A percentile compares a stretch with the other conserved stretches of the same genome.
phyloP scores from a whole-genome alignment of 2,797 vertebrate species.

The Lepidocolaptes lacrymiger region DNA sequence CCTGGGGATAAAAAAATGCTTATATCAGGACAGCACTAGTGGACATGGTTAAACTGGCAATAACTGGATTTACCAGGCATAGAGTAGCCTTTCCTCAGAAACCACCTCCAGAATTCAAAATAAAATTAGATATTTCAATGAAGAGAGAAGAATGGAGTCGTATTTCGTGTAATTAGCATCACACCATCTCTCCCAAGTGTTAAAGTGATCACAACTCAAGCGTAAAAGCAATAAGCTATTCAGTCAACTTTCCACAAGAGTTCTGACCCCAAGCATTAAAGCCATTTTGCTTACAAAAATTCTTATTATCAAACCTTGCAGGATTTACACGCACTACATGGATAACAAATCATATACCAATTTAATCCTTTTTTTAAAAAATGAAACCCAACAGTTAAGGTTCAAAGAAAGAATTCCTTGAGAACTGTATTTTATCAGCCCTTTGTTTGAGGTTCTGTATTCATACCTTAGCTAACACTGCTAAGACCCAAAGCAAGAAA shows the following conservation, averaged over 20 bases:
- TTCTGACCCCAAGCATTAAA: background rate
- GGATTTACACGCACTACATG: background rate
- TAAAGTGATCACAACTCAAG: background rate
- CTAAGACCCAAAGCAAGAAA: conserved; percentile 1
- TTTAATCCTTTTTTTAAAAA: background rate
- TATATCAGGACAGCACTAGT: background rate
- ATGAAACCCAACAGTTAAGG: background rate
- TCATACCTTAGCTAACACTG: background rate
- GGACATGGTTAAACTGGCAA: background rate
- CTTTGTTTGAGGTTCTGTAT: background rate
- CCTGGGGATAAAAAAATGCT: background rate
- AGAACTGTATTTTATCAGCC: background rate
- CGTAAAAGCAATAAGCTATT: background rate
- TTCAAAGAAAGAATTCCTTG: background rate
- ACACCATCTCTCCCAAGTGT: background rate
- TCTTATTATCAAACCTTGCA: background rate
- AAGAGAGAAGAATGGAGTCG: background rate
- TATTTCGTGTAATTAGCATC: background rate
- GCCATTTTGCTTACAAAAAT: background rate
- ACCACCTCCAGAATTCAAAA: background rate
- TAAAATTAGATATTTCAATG: background rate
- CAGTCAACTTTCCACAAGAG: background rate
- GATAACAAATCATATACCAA: background rate
- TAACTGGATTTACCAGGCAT: background rate
- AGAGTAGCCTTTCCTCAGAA: background rate